phyloP scores from a whole-genome alignment of 2,888 invertebrate genomes.

The Thyatira batis region DNA sequence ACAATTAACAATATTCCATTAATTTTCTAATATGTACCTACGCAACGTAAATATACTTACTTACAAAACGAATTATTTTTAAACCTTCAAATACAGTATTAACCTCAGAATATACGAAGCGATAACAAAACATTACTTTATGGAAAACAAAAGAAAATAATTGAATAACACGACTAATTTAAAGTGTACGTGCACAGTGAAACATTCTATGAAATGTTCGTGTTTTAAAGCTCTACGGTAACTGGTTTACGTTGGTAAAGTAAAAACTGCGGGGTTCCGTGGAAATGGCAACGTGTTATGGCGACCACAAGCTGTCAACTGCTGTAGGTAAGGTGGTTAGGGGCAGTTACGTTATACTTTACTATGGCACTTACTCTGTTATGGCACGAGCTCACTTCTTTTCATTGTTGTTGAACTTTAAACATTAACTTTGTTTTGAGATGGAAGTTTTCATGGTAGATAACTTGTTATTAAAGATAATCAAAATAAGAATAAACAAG shows the following conservation, averaged over 20 bases:
- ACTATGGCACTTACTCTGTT: constrained; percentile 23
- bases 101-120: not conserved
- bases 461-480: too few relatives aligned
- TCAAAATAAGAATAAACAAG: too few relatives aligned
- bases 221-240: constrained; percentile 7
- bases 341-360: constrained; percentile 11
- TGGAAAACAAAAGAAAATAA: constrained; percentile 8
- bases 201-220: constrained; percentile 2
- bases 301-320: constrained; percentile 19
- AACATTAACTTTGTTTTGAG: not conserved
- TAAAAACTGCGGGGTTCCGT: constrained; percentile 8
- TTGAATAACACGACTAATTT: constrained; percentile 17
- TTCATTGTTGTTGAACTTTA: constrained; percentile 1
- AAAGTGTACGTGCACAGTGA: constrained; percentile 1
- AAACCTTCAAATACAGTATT: not conserved
- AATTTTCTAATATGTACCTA: too few relatives aligned
- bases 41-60: too few relatives aligned
- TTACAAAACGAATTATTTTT: not conserved
- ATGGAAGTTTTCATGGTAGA: not conserved
- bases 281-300: constrained; percentile 12
- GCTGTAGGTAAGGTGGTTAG: constrained; percentile 7
- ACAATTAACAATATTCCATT: too few relatives aligned
- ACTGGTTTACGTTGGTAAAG: constrained; percentile 6
- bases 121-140: not conserved
- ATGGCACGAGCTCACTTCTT: constrained; percentile 12